Base-by-base conservation (phyloP, 1,140 invertebrate species). In the Bombus terrestris region DNA sequence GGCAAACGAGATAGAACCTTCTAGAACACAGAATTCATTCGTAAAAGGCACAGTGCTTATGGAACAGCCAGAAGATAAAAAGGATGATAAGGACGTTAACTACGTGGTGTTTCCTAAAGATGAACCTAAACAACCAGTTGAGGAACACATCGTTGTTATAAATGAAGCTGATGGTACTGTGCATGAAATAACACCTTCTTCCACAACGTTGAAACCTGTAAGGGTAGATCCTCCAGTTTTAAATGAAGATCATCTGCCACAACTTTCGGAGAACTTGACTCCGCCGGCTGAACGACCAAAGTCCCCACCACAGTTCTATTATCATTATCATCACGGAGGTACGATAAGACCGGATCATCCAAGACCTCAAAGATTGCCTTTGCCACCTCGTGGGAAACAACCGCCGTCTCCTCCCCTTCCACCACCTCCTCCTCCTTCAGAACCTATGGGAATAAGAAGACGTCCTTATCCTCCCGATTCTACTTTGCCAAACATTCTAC, bases 401-500 rank as follows among this genome's bases (percentile, higher is more conserved):
- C 62, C 87, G 64, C 10, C 62, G 18, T n/a, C 87, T 5, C 35
- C 75, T 32, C 91, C 80, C 10, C 84, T 35, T 53, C 76, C 77
- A 28, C 92, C 81, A 3, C 77, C 76, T 18, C 72, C 81, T 37
- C 47, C 77, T 28, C n/a, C 86, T 10, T 28, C 86, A 18, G 95
- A 95, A 15, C 78, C 93, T n/a, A 83, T 93, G 0, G 92, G 90
- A 1, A 93, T 93, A 28, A 95, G 95, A 22, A 93, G 95, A 84
- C 93, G 95, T 37, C 94, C 95, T 12, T 85, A 93, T 43, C 82
- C 92, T n/a, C 86, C 92, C 77, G 94, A 95, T 37, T 68, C 89
- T 0, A 96, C 96, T 85, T 88, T 97, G 71, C 97, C 97, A 1
- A 97, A 97, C 88, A 97, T 97, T 87, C 88, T 97, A 57, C 97